Percentiles rank a stretch among this genome's conserved stretches.
Evolutionary conservation across 2,888 invertebrate species (phyloP).

Genomic region (Tribolium freemani): DNA sequence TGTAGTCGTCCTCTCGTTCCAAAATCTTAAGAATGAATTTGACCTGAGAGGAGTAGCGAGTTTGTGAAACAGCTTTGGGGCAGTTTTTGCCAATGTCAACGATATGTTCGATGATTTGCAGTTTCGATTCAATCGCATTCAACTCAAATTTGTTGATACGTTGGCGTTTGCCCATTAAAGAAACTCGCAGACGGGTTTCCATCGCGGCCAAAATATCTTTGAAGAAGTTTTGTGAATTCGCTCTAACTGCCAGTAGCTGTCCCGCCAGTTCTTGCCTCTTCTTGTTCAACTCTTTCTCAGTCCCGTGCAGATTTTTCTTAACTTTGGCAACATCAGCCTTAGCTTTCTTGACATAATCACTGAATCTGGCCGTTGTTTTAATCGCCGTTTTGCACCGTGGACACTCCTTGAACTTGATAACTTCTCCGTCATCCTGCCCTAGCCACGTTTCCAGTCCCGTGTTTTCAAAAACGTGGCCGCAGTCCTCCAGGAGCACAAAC

Average conservation of each 20-base stretch:
- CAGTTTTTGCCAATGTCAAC: conserved; percentile 30
- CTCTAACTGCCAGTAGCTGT: background rate
- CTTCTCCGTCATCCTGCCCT: conserved; percentile 26
- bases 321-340: conserved; percentile 49
- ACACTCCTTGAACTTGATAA: conserved; percentile 50
- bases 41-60: conserved; percentile 38
- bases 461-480: conserved; percentile 55
- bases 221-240: background rate
- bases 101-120: conserved; percentile 52
- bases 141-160: conserved; percentile 48
- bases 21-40: conserved; percentile 50
- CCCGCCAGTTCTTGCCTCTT: background rate
- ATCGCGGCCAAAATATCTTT: background rate
- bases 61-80: background rate
- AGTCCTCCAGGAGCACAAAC: conserved; percentile 56
- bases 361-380: conserved; percentile 54
- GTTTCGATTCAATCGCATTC: conserved; percentile 48
- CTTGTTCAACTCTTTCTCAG: background rate
- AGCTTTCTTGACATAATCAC: conserved; percentile 52
- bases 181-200: too few species aligned
- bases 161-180: conserved; percentile 38
- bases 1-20: conserved; percentile 47
- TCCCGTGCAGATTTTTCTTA: conserved; percentile 67
- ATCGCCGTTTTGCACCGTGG: conserved; percentile 56
- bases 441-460: conserved; percentile 55